Evolutionary conservation across 2,797 vertebrate species (phyloP), one percentile per base, ranked within the genome.

Genomic region (Lates japonicus): DNA sequence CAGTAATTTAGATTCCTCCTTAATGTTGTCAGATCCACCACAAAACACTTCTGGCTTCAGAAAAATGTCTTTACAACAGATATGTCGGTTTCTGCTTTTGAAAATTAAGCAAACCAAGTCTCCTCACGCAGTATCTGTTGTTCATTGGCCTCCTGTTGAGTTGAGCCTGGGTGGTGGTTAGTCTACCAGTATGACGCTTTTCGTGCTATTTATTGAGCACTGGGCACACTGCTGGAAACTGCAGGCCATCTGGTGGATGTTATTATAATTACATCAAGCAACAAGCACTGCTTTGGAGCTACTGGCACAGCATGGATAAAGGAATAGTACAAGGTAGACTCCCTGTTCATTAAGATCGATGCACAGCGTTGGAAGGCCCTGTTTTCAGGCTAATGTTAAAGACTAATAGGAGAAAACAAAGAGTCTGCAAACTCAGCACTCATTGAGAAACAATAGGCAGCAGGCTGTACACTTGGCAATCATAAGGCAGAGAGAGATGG

Each of bases 1-100:
- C 74, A 90, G 81, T 81, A 67, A 93, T 91, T 92, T 90, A 76
- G 84, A 90, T 90, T 90, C 84, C 82, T 90, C 79, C 77, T n/a
- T 90, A 90, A 86, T 90, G 84, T 90, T 92, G 87, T 92, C 87
- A 77, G 86, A 91, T 80, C 33, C 19, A 25, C 88, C 90, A 52
- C 89, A 90, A 93, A 92, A 86, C 82, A 84, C 76, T 90, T 87
- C 85, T 87, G 90, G 85, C 77, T 84, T 76, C 7, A 64, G 76
- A 74, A 76, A 80, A 70, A 62, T 14, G 6, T 68, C 12, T 76
- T 70, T 46, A 81, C 60, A 82, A 25, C 71, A 74, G 13, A 83
- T 31, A 59, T 49, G 41, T 58, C 58, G 62, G 11, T 74, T 55
- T 76, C 29, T 76, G 25, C 25, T 57, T n/a, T 66, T 67, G 58